phyloP scores from a whole-genome alignment of 2,888 invertebrate species.

The Trypoxylon attenuatum region DNA sequence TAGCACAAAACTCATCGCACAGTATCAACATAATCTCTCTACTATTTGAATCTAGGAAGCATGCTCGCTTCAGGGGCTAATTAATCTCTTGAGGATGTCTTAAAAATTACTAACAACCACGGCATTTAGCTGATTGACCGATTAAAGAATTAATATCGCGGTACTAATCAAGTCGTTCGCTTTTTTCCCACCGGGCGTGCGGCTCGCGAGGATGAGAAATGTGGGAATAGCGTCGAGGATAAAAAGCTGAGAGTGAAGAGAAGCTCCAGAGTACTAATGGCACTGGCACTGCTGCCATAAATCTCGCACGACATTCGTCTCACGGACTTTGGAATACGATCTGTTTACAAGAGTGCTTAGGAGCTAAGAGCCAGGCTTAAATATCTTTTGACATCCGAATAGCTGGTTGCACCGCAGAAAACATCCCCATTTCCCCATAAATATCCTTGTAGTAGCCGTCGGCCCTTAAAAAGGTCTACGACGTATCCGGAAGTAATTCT shows the following conservation, averaged over 20 bases:
- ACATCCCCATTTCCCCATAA: constrained; percentile 15
- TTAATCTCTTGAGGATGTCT: neutral
- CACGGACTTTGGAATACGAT: constrained; percentile 32
- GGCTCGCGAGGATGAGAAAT: neutral
- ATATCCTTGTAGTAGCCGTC: neutral
- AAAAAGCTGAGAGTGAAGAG: neutral
- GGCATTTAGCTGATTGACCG: neutral
- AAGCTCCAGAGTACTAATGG: constrained; percentile 10
- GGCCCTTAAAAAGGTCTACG: constrained; percentile 40
- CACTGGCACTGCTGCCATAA: constrained; percentile 9
- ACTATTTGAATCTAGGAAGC: too few relatives aligned
- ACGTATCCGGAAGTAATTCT: constrained; percentile 48
- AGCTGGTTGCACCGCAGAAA: constrained; percentile 16
- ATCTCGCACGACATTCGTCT: constrained; percentile 20
- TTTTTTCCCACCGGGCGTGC: neutral
- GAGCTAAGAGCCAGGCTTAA: constrained; percentile 32
- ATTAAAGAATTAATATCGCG: neutral
- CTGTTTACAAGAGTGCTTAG: constrained; percentile 47
- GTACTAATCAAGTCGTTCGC: neutral
- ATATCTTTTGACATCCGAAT: constrained; percentile 40
- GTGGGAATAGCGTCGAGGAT: neutral
- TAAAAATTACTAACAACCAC: too few relatives aligned
- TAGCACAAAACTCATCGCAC: too few relatives aligned
- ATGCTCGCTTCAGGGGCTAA: neutral
- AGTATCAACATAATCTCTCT: neutral